Evolutionary conservation across 1,140 invertebrate species (phyloP), one percentile per base, ranked within the genome.

Genomic region (Patella vulgata): DNA sequence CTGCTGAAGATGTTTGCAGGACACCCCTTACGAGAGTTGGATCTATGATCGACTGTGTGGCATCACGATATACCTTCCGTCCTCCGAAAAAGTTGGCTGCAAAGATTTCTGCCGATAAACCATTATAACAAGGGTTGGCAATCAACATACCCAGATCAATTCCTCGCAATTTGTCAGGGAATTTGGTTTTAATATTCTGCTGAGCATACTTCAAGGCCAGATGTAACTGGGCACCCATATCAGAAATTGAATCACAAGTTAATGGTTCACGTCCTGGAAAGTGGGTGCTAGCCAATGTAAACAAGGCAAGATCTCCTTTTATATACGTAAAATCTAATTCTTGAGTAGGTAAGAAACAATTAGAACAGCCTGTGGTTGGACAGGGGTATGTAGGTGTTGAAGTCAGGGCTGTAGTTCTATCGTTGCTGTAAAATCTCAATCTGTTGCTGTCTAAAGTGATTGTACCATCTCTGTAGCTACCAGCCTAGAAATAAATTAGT

Each of bases 101-200:
- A 27, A 78, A 73, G 36, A 44, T 74, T 33, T 44, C 57, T 17
- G 44, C 70, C 43, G 60, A 25, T 30, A 60, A 28, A 53, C 59
- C 9, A 55, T 43, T 70, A 27, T 66, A 47, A 57, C 79, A 81
- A 21, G 70, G 31, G 66, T 79, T 75, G 28, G 68, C 62, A 31
- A 78, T 53, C 8, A 81, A 48, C 19, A 60, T 66, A n/a, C 77
- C 79, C 31, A 80, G 67, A 21, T 55, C 48, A 0, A 80, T 66
- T 3, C 66, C 67, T 21, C 63, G 56, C 3, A 74, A 48, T 11
- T 73, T 67, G 0, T 48, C 48, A 2, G 69, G 63, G 21, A 74
- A 58, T 36, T 56, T 48, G 12, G 23, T 54, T 46, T 71, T 75
- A 1, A 57, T 65, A 21, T 51, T 68, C 5, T 55, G 39, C 3